Percentiles rank a stretch among this genome's conserved stretches.
Conservation (phyloP, 2,797 vertebrate genomes). For the Toxotes lorentzi region DNA sequence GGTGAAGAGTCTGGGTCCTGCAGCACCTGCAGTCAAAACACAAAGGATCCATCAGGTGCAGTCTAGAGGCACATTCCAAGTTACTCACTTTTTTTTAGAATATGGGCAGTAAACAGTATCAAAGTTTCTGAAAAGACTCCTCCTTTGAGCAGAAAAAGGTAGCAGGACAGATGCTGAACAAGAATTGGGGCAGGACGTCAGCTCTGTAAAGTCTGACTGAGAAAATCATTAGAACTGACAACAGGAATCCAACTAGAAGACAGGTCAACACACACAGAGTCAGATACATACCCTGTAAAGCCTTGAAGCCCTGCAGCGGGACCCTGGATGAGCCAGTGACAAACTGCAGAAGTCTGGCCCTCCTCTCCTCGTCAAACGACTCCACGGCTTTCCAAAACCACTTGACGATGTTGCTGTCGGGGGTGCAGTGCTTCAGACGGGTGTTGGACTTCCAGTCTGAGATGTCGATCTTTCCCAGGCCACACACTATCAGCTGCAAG, state of each 20-base stretch:
- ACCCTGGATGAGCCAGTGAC: conserved; percentile 96
- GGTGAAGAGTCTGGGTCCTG: conserved; percentile 96
- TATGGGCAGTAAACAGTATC: background rate
- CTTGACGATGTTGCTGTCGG: conserved; percentile 95
- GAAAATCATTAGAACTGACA: background rate
- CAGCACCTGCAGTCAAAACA: conserved; percentile 87
- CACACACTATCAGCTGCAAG: conserved; percentile 94
- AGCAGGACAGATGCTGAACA: background rate
- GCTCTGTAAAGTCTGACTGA: background rate
- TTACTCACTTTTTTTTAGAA: background rate
- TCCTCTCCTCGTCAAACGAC: conserved; percentile 94
- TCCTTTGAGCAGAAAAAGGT: background rate
- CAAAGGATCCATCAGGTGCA: conserved; percentile 19
- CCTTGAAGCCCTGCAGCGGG: conserved; percentile 98
- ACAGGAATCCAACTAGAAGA: background rate
- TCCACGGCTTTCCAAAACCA: conserved; percentile 99
- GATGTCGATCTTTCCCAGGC: conserved; percentile 97
- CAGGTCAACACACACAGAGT: background rate
- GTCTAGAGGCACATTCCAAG: background rate
- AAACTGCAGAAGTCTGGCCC: conserved; percentile 95
- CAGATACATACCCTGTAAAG: conserved; percentile 89
- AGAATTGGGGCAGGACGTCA: background rate
- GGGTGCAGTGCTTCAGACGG: conserved; percentile 96
- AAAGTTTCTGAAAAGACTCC: background rate
- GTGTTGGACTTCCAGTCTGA: conserved; percentile 97